phyloP scores from a whole-genome alignment of 2,113 vertebrate species.

The Cranoglanis bouderius region DNA sequence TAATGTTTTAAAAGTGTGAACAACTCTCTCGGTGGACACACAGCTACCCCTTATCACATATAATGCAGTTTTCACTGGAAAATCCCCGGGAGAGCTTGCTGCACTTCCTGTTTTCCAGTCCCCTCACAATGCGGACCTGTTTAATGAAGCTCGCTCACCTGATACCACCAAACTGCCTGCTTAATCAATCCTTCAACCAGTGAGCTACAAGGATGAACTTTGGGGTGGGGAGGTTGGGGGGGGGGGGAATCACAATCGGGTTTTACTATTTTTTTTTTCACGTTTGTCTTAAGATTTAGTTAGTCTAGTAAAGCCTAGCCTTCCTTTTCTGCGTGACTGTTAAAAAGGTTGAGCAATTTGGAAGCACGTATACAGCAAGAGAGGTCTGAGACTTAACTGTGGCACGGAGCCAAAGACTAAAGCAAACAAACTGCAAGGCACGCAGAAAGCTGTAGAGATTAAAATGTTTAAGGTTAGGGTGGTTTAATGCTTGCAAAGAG shows the following conservation, averaged over 20 bases:
- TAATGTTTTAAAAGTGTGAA: neutral
- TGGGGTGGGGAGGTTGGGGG: too few relatives aligned
- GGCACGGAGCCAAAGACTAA: slow-evolving; percentile 7
- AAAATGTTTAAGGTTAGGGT: slow-evolving; percentile 12
- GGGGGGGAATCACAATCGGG: too few relatives aligned
- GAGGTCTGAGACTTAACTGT: neutral
- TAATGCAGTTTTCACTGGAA: slow-evolving; percentile 20
- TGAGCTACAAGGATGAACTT: neutral
- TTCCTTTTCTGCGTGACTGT: neutral
- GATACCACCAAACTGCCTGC: neutral
- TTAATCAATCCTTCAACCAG: neutral
- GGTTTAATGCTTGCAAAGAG: neutral
- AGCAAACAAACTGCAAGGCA: slow-evolving; percentile 36
- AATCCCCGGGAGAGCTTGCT: slow-evolving; percentile 30
- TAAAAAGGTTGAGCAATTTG: neutral
- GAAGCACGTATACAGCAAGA: neutral
- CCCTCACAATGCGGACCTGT: slow-evolving; percentile 63
- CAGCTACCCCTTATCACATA: slow-evolving; percentile 11
- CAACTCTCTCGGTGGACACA: neutral
- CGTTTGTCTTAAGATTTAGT: neutral
- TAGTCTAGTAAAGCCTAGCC: neutral
- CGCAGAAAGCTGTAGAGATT: slow-evolving; percentile 1
- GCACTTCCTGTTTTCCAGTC: slow-evolving; percentile 68
- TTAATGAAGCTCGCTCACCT: slow-evolving; percentile 56
- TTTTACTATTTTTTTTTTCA: slow-evolving; percentile 3